phyloP scores from a whole-genome alignment of 2,888 invertebrate genomes.

The Caradrina clavipalpis region DNA sequence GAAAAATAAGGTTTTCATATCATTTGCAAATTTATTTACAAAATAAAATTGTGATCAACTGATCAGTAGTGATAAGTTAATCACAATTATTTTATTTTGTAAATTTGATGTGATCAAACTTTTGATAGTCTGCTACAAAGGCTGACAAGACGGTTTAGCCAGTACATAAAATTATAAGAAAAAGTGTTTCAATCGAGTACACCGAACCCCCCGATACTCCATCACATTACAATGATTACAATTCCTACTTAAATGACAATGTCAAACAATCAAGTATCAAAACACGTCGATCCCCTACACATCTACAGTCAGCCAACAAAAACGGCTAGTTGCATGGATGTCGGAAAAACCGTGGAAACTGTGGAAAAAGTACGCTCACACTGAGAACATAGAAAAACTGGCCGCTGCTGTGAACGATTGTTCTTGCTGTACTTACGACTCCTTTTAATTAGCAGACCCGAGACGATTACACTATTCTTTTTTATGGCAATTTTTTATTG shows the following conservation, averaged over 20 bases:
- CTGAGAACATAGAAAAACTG: conserved; percentile 75
- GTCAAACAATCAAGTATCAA: conserved; percentile 69
- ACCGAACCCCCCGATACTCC: too few species aligned
- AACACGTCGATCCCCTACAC: conserved; percentile 57
- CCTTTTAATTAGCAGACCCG: conserved; percentile 54
- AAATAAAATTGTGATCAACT: too few species aligned
- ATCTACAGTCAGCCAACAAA: conserved; percentile 77
- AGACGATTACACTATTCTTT: conserved; percentile 15
- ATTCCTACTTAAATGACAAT: too few species aligned
- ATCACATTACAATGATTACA: background rate
- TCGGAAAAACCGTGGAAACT: conserved; percentile 89
- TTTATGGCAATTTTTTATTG: background rate
- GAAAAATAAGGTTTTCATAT: too few species aligned
- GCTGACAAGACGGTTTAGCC: too few species aligned
- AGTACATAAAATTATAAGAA: too few species aligned
- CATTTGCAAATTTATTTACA: too few species aligned
- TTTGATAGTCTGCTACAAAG: too few species aligned
- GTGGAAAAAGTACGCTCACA: conserved; percentile 86
- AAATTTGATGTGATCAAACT: too few species aligned
- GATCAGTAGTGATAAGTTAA: too few species aligned
- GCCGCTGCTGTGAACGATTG: conserved; percentile 51
- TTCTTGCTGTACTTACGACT: conserved; percentile 49
- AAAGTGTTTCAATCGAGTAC: background rate
- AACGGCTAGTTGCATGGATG: conserved; percentile 66
- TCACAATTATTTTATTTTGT: too few species aligned